Base-by-base conservation (phyloP, 2,888 invertebrate genomes). In the Drosophila atripex region DNA sequence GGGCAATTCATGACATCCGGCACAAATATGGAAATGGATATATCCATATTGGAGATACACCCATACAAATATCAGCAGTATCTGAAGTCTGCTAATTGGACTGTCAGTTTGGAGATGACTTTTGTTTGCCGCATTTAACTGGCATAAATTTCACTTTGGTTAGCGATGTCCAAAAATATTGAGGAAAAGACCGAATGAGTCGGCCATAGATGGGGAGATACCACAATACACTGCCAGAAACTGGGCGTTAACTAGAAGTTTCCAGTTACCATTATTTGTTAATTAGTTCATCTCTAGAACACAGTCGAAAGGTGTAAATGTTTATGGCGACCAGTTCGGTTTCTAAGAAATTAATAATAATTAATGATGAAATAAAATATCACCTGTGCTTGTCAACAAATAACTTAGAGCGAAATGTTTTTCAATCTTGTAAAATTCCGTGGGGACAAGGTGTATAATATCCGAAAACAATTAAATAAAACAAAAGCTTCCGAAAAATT, bases 71-170 rank as follows among this genome's bases (percentile, higher is more conserved):
- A 28, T 71, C 28, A 8, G 28, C 9, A 28, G 50, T 54, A 47
- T 59, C 45, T 80, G 76, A 78, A 79, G 80, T 80, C 69, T 89
- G 88, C 89, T 89, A 89, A 89, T 89, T 89, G 88, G 90, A 77
- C 84, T 89, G 89, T 88, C 89, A 88, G 79, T 68, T 83, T 55
- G 63, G 69, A 54, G 50, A 8, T 65, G 69, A 38, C 66, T 56
- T 75, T 86, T 74, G 78, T 79, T 73, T 75, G 72, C 64, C 47
- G 61, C 65, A 75, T 71, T 80, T 71, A 70, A 77, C 75, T 80
- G 76, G 77, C 85, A 89, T 89, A 86, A 87, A 88, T 89, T 87
- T 86, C 79, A 88, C 83, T 88, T 89, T 77, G 77, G 58, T 61
- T 74, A 63, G 58, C 60, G 71, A 12, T 61, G n/a, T 46, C 46